These are phyloP conservation scores for Scolanthus callimorphus DNA, from an alignment of 92 coral and sea anemone genomes.

Conservation along the genomic window DNA sequence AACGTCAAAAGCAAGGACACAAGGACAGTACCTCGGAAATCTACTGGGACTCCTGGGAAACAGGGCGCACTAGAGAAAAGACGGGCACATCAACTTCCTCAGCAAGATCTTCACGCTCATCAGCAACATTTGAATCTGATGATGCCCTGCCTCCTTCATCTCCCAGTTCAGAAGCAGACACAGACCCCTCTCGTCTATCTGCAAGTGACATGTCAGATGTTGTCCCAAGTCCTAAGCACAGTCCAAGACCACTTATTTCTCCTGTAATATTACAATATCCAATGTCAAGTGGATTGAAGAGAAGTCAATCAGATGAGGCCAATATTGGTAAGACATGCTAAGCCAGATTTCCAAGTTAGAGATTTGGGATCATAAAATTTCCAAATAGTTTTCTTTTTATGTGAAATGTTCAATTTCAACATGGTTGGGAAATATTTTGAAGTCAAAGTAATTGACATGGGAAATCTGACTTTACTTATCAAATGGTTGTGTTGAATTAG, in stretches of 20 bases:
- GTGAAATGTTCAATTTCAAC: too few species aligned
- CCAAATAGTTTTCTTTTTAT: too few species aligned
- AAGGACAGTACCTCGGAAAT: conserved; percentile 83
- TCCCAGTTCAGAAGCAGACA: conserved; percentile 79
- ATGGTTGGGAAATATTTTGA: too few species aligned
- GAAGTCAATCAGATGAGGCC: conserved; percentile 86
- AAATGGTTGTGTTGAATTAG: too few species aligned
- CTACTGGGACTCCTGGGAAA: conserved; percentile 90
- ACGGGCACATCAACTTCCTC: conserved; percentile 48
- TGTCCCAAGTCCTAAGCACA: conserved; percentile 49
- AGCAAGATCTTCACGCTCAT: conserved; percentile 81
- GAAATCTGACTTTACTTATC: too few species aligned
- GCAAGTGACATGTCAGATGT: conserved; percentile 68
- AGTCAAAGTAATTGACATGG: too few species aligned
- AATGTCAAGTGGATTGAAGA: conserved; percentile 47
- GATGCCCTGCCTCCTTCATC: conserved; percentile 69
- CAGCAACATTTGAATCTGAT: conserved; percentile 68
- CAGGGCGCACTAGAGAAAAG: conserved; percentile 52
- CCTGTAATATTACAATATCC: conserved; percentile 38
- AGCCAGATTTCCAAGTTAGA: too few species aligned
- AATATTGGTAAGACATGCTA: conserved; percentile 79
- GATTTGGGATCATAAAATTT: too few species aligned
- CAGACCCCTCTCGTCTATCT: conserved; percentile 71
- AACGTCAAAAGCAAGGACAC: conserved; percentile 89
- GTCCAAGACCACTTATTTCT: conserved; percentile 34